phyloP scores from a whole-genome alignment of 2,888 invertebrate species.

The Pardosa pseudoannulata region DNA sequence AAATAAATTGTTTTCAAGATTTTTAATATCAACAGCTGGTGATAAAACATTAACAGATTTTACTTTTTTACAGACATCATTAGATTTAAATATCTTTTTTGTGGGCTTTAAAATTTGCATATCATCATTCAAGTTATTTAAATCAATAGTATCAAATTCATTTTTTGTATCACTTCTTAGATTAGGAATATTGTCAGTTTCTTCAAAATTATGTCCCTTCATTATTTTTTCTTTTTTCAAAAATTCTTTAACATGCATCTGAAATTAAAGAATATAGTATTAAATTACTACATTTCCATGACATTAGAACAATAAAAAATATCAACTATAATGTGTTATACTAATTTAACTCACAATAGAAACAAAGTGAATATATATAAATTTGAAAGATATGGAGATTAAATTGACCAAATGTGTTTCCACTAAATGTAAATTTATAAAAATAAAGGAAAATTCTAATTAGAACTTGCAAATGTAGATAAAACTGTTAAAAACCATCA shows the following conservation, averaged over 20 bases:
- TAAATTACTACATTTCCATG: no score
- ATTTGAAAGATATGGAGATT: no score
- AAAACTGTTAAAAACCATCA: no score
- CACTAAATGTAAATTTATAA: no score
- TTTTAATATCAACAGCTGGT: constrained; percentile 17
- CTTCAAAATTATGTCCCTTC: not conserved
- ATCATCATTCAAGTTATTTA: not conserved
- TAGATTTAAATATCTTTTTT: constrained; percentile 8
- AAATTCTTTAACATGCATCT: not conserved
- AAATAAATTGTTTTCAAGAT: constrained; percentile 14
- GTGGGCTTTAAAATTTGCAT: not conserved
- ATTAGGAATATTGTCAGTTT: not conserved
- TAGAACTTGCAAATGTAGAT: no score
- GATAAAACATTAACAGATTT: constrained; percentile 38
- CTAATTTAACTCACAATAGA: no score
- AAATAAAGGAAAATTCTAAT: no score
- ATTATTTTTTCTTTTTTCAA: not conserved
- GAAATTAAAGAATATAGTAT: not conserved
- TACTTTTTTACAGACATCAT: not conserved
- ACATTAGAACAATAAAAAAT: no score
- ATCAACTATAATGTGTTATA: no score
- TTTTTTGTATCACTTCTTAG: not conserved
- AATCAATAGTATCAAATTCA: not conserved
- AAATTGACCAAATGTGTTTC: no score
- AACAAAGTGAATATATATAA: no score